Conservation (phyloP, 2,888 invertebrate species). For the Amiota minor region DNA sequence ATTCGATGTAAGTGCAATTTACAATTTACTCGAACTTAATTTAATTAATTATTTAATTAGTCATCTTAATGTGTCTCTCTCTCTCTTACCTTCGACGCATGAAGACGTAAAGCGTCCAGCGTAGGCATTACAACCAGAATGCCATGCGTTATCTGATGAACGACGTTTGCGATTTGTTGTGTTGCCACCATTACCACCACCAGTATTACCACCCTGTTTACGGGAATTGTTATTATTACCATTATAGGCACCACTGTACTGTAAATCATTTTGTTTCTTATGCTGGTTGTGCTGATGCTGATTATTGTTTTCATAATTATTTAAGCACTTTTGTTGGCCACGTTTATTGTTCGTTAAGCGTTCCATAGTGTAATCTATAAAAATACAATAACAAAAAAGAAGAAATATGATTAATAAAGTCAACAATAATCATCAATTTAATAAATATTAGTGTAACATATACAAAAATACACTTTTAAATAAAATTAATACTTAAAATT, state of each 20-base stretch:
- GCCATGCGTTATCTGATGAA: conserved; percentile 3
- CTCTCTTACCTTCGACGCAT: conserved; percentile 65
- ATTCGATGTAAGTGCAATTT: not conserved
- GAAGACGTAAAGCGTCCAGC: conserved; percentile 62
- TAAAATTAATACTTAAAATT: no score
- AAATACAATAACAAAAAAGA: not conserved
- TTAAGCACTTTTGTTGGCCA: conserved; percentile 13
- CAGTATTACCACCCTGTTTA: not conserved
- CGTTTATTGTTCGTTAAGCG: conserved; percentile 1
- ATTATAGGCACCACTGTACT: not conserved
- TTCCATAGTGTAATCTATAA: conserved; percentile 13
- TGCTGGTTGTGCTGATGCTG: conserved; percentile 4
- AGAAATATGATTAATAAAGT: not conserved
- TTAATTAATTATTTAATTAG: not conserved
- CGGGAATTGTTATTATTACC: not conserved
- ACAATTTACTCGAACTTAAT: no score
- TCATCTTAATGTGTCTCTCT: not conserved
- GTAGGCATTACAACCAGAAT: conserved; percentile 36
- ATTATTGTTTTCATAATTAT: conserved; percentile 4
- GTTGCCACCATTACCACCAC: not conserved
- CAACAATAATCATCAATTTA: no score
- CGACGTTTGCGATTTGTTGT: not conserved
- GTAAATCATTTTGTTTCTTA: not conserved
- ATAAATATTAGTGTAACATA: no score
- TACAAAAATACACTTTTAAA: no score